These are phyloP conservation scores for Sapajus apella DNA, from an alignment of 2,113 vertebrate species.

Conservation along the genomic window DNA sequence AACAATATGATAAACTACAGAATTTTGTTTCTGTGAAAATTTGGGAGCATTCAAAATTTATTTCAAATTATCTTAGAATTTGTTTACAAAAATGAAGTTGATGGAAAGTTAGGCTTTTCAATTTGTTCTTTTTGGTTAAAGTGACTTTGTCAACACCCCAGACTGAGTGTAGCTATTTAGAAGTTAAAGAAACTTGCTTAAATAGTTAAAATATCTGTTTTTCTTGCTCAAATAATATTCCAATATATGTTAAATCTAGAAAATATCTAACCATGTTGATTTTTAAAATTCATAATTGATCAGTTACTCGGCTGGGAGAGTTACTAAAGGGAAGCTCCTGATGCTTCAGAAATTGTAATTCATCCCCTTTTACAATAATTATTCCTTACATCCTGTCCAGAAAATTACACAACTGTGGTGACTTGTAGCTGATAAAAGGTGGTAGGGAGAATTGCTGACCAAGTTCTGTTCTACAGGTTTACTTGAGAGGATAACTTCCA, in stretches of 20 bases:
- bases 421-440: background rate
- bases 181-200: background rate
- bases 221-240: background rate
- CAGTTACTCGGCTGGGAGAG: background rate
- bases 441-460: background rate
- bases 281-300: background rate
- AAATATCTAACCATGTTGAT: background rate
- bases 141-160: background rate
- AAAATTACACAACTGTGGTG: background rate
- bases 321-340: background rate
- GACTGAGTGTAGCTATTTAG: background rate
- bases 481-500: constrained; percentile 26
- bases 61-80: background rate
- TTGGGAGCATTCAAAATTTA: background rate
- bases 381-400: background rate
- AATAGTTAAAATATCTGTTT: constrained; percentile 15
- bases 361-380: background rate
- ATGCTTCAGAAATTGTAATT: background rate
- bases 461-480: constrained; percentile 23
- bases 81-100: constrained; percentile 30
- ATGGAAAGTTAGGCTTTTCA: background rate
- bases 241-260: background rate
- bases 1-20: constrained; percentile 34
- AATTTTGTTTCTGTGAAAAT: constrained; percentile 46
- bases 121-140: constrained; percentile 12